phyloP scores from a whole-genome alignment of 2,797 vertebrate species.

The Denticeps clupeoides region DNA sequence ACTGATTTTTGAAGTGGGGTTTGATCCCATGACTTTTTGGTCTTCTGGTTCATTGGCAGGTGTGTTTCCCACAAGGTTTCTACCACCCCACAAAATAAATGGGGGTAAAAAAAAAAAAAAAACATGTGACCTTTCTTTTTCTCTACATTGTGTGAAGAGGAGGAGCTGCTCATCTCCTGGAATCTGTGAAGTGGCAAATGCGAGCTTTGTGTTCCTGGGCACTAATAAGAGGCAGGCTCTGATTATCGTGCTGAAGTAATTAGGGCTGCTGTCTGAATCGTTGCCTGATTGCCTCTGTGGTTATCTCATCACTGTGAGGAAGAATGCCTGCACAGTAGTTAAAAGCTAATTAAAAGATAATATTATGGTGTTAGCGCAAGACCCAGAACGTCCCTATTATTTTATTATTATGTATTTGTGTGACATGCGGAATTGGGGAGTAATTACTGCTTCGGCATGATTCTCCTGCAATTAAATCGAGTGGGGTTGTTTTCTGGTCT shows the following conservation, averaged over 20 bases:
- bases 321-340: slow-evolving; percentile 52
- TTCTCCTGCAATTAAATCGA: too few relatives aligned
- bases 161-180: too few relatives aligned
- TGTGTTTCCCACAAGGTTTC: too few relatives aligned
- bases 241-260: slow-evolving; percentile 65
- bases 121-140: too few relatives aligned
- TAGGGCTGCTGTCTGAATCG: slow-evolving; percentile 53
- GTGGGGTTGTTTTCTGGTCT: too few relatives aligned
- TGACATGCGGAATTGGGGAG: slow-evolving; percentile 21
- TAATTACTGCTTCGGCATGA: background rate
- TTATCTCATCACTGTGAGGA: slow-evolving; percentile 59
- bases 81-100: too few relatives aligned
- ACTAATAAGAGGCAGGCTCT: slow-evolving; percentile 59
- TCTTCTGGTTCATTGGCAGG: too few relatives aligned
- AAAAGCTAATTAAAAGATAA: slow-evolving; percentile 72
- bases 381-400: slow-evolving; percentile 38
- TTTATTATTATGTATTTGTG: slow-evolving; percentile 30
- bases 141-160: too few relatives aligned
- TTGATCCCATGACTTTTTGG: too few relatives aligned
- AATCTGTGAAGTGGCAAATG: slow-evolving; percentile 49
- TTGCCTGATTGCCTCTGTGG: slow-evolving; percentile 58
- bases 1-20: too few relatives aligned
- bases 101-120: too few relatives aligned
- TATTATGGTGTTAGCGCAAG: slow-evolving; percentile 47
- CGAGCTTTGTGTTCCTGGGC: slow-evolving; percentile 53